A percentile compares a stretch with the other conserved stretches of the same genome.
phyloP scores from a whole-genome alignment of 2,888 invertebrate species.

The Temnothorax ravouxi region DNA sequence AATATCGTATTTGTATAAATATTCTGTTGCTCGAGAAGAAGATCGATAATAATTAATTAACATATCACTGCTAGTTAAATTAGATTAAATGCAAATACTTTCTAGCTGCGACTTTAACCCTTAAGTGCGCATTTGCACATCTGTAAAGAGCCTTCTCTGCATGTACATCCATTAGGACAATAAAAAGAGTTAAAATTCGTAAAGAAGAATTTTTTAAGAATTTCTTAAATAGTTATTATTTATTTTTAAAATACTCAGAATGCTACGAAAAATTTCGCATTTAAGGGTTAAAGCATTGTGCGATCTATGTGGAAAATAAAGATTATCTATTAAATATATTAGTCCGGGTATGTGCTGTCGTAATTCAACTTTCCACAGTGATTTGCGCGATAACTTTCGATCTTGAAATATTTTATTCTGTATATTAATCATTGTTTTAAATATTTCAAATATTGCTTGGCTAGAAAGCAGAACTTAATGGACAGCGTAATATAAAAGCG shows the following conservation, averaged over 20 bases:
- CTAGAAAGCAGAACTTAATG: slow-evolving; percentile 37
- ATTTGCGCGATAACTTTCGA: not conserved
- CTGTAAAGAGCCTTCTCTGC: no score
- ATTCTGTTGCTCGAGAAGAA: not conserved
- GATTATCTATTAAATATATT: slow-evolving; percentile 25
- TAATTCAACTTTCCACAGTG: slow-evolving; percentile 24
- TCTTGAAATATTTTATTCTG: slow-evolving; percentile 13
- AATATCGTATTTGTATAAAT: not conserved
- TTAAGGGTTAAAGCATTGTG: not conserved
- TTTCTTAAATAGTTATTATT: no score
- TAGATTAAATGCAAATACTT: not conserved
- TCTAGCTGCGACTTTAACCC: not conserved
- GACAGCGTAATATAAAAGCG: slow-evolving; percentile 12
- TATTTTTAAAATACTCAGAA: no score
- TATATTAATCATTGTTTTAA: not conserved
- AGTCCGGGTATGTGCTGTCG: not conserved
- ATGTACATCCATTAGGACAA: no score
- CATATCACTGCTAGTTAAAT: not conserved
- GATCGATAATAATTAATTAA: slow-evolving; percentile 19
- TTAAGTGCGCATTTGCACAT: no score
- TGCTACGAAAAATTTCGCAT: no score
- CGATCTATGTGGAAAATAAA: slow-evolving; percentile 4
- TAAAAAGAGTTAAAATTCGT: no score
- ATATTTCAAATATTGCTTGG: not conserved
- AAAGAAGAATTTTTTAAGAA: no score